Base-by-base conservation (phyloP, 2,113 vertebrate genomes). In the Cyanoderma ruficeps region DNA sequence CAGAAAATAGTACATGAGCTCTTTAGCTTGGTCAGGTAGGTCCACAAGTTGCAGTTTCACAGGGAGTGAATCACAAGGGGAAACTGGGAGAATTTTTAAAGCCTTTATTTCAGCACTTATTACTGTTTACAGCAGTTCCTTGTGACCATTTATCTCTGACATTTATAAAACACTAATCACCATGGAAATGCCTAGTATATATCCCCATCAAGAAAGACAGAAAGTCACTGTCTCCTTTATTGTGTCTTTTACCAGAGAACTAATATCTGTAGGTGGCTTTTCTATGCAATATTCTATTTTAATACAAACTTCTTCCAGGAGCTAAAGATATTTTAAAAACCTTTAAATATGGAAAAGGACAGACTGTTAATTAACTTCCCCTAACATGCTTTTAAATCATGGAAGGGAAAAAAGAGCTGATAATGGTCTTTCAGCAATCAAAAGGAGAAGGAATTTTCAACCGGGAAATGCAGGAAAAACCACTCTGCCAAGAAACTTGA, bases 141-240 rank as follows among this genome's bases (percentile, higher is more conserved):
- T 78, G 47, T 71, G 64, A 70, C 68, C 60, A 46, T 87, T 94
- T 83, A 80, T 91, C 67, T 93, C 67, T 86, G 75, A 78, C 83
- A 80, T 95, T 90, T 95, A 92, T 89, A 89, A 90, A 94, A 90
- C 72, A 81, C 76, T 83, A 87, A 96, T 94, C 93, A 90, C 82
- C 92, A 60, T 68, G 56, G 83, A 92, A 93, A 96, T 96, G 64
- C 46, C 69, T 78, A 20, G 61, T 31, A 61, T 33, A 87, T 10
- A 77, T 70, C 46, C 20, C 42, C 76, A 64, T 50, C 22, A 56
- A 94, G 83, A 84, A 80, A 79, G 74, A 88, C 28, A 67, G 59
- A 83, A 93, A 95, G 69, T 89, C 83, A 78, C 69, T 86, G 41
- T 52, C 79, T 90, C 41, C 44, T 83, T 90, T 86, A 90, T 70